phyloP scores from a whole-genome alignment of 2,888 invertebrate genomes.

The Stenchaetothrips biformis region DNA sequence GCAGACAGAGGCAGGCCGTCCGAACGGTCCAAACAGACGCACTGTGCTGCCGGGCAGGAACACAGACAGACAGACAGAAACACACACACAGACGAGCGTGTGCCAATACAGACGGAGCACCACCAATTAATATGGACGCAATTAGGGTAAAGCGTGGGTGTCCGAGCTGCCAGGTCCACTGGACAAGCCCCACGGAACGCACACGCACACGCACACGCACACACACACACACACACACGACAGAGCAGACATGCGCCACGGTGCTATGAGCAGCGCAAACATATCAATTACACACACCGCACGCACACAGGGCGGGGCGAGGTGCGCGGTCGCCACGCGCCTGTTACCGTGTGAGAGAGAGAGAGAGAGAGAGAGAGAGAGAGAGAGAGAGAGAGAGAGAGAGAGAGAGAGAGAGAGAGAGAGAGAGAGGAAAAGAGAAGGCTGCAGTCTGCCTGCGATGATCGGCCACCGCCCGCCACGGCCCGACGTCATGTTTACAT shows the following conservation, averaged over 20 bases:
- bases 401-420: too few relatives aligned
- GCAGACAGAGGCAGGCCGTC: not conserved
- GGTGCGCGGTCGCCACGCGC: not conserved
- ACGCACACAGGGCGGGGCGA: not conserved
- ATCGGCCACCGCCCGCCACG: too few relatives aligned
- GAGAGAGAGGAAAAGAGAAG: too few relatives aligned
- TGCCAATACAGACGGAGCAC: not conserved
- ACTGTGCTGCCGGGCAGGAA: not conserved
- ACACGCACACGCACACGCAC: not conserved
- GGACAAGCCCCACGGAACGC: not conserved
- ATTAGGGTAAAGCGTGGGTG: not conserved
- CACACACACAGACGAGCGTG: too few relatives aligned
- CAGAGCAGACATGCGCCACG: too few relatives aligned
- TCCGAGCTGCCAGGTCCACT: not conserved
- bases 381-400: too few relatives aligned
- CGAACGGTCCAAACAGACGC: not conserved
- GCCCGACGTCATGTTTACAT: not conserved
- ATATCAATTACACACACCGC: not conserved
- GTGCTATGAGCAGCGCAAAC: not conserved
- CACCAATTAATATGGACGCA: slow-evolving; percentile 12
- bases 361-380: too few relatives aligned
- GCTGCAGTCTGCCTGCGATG: too few relatives aligned
- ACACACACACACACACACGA: slow-evolving; percentile 1
- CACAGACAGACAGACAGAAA: not conserved
- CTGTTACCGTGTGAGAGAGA: too few relatives aligned